A percentile compares a stretch with the other conserved stretches of the same genome.
Conservation (phyloP, 2,888 invertebrate species). For the Nymphalis c-album region DNA sequence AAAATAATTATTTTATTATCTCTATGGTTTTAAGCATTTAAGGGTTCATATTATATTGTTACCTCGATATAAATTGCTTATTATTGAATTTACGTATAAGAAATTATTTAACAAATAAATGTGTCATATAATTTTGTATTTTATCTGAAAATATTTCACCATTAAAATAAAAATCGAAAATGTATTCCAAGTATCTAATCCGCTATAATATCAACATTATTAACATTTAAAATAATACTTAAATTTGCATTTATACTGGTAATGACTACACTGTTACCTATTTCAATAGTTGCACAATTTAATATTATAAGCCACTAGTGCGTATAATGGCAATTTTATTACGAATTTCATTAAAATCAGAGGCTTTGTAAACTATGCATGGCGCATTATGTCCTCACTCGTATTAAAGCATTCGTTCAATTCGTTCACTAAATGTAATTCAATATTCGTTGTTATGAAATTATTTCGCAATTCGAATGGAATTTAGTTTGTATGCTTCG, state of each 20-base stretch:
- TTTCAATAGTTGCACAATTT: conserved; percentile 21
- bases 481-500: conserved; percentile 18
- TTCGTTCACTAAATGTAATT: conserved; percentile 34
- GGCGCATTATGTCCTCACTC: conserved; percentile 34
- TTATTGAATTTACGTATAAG: no score
- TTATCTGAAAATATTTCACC: no score
- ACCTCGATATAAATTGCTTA: no score
- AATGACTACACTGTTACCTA: conserved; percentile 16
- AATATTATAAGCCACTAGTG: conserved; percentile 20
- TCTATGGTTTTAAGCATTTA: no score
- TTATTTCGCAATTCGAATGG: conserved; percentile 28
- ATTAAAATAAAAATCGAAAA: neutral
- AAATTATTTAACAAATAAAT: no score
- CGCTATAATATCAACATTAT: conserved; percentile 20
- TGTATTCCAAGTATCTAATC: conserved; percentile 1
- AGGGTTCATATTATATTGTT: no score
- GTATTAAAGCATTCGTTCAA: conserved; percentile 23
- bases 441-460: conserved; percentile 35
- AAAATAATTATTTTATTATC: no score
- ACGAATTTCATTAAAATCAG: conserved; percentile 35
- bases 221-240: conserved; percentile 15
- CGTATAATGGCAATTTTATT: conserved; percentile 31
- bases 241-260: conserved; percentile 20
- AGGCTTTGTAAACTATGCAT: conserved; percentile 38
- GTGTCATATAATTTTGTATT: no score